Evolutionary conservation across 1,140 invertebrate genomes (phyloP), one percentile per base, ranked within the genome.

Genomic region (Zaprionus tsacasi): DNA sequence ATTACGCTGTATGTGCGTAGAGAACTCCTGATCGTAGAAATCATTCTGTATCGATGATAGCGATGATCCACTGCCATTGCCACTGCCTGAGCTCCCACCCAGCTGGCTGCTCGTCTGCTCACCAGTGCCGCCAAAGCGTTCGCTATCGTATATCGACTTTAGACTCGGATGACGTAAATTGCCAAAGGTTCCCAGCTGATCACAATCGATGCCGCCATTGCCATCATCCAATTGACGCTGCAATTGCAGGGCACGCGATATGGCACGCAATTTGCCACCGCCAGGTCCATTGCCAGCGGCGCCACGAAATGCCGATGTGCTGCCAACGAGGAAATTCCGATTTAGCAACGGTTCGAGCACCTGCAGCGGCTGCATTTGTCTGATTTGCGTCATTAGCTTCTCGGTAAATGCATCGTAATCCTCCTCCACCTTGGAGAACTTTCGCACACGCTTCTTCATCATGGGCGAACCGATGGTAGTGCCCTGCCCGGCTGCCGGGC

Each of bases 1-100:
- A 79, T 91, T 85, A 7, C 86, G 79, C 56, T 85, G 81, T 7
- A 89, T 86, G 45, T 89, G 85, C 25, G 96, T 95, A 30, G 96
- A 95, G 93, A 99, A 99, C 93, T 99, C 98, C 94, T 98, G 97
- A 93, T 98, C 97, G 82, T 98, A 99, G 91, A 98, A 98, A 4
- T 97, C 97, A 92, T 97, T 94, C 83, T 97, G 96, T n/a, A 96
- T 97, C 3, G 96, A 96, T 15, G 95, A 83, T 13, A 91, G 27
- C 0, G 78, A 36, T 12, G 59, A 50, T 5, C 55, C 64, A 3
- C 56, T 93, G 45, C 95, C 94, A 30, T 52, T 93, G 45, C 95
- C 94, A 30, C 21, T 21, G 56, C 11, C 10, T 6, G 70, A 30
- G n/a, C 5, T 40, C 10, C 17, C 30, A 30, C 3, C 0, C 27